Evolutionary conservation across 2,888 invertebrate genomes (phyloP).

Genomic region (Rhabditophanes sp.): DNA sequence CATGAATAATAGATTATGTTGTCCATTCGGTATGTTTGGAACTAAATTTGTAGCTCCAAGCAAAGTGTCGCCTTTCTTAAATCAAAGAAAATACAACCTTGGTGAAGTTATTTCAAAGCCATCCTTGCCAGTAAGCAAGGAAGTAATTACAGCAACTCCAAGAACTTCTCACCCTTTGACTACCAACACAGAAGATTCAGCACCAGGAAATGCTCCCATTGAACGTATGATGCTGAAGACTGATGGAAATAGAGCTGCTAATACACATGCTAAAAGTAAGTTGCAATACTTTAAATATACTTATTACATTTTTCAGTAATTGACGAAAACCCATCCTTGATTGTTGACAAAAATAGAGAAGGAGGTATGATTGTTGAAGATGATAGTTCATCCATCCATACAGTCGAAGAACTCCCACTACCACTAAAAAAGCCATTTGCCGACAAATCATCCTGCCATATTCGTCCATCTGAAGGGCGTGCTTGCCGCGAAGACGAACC

Average conservation of each 20-base stretch:
- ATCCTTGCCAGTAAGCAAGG: constrained; percentile 24
- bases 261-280: no score
- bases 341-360: constrained; percentile 7
- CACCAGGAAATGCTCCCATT: constrained; percentile 2
- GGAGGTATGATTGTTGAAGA: constrained; percentile 10
- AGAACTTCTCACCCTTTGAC: no score
- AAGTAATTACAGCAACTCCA: no score
- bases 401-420: no score
- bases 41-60: not conserved
- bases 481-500: constrained; percentile 28
- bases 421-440: constrained; percentile 10
- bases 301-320: constrained; percentile 2
- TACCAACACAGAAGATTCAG: no score
- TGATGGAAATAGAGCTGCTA: no score
- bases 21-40: not conserved
- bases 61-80: not conserved
- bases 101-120: constrained; percentile 27
- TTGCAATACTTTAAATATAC: no score
- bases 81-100: constrained; percentile 8
- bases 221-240: constrained; percentile 4
- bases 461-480: constrained; percentile 32
- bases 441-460: constrained; percentile 24
- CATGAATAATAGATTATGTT: constrained; percentile 17
- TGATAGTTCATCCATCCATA: no score
- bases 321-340: not conserved